phyloP scores from a whole-genome alignment of 2,888 invertebrate species.

The Aleiodes leptofemur region DNA sequence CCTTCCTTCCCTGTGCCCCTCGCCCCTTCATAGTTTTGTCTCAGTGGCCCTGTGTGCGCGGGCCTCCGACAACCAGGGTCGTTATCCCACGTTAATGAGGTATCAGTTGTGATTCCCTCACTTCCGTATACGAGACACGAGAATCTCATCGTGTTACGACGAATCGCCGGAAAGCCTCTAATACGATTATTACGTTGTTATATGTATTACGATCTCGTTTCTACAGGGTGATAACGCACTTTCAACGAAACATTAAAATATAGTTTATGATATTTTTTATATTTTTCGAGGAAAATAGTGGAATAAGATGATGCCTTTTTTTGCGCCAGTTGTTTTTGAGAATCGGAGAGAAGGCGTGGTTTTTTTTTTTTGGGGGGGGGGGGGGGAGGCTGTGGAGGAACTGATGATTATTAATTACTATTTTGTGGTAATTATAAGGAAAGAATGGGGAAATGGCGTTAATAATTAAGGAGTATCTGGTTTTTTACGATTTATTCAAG shows the following conservation, averaged over 20 bases:
- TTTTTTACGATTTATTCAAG: too few relatives aligned
- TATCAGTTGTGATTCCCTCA: conserved; percentile 42
- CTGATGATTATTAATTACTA: too few relatives aligned
- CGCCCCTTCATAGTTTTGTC: conserved; percentile 32
- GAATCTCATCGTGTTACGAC: conserved; percentile 18
- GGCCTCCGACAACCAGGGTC: conserved; percentile 31
- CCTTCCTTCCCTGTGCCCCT: neutral
- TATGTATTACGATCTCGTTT: neutral
- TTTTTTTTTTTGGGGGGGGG: too few relatives aligned
- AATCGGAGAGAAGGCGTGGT: too few relatives aligned
- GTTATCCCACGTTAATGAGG: conserved; percentile 46
- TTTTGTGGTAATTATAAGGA: too few relatives aligned
- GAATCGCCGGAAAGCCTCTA: conserved; percentile 25
- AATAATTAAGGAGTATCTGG: too few relatives aligned
- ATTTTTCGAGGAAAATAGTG: too few relatives aligned
- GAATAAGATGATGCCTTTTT: too few relatives aligned
- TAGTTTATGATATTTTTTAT: neutral
- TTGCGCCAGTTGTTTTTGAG: too few relatives aligned
- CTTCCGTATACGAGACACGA: conserved; percentile 26
- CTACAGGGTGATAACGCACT: neutral
- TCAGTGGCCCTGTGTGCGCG: conserved; percentile 2
- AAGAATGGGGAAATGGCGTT: too few relatives aligned
- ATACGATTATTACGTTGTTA: conserved; percentile 41
- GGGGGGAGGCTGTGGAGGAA: too few relatives aligned
- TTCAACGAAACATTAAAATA: neutral